A percentile compares a stretch with the other conserved stretches of the same genome.
These are phyloP conservation scores for Dromococcyx pavoninus DNA, from an alignment of 2,797 vertebrate species.

Conservation along the genomic window DNA sequence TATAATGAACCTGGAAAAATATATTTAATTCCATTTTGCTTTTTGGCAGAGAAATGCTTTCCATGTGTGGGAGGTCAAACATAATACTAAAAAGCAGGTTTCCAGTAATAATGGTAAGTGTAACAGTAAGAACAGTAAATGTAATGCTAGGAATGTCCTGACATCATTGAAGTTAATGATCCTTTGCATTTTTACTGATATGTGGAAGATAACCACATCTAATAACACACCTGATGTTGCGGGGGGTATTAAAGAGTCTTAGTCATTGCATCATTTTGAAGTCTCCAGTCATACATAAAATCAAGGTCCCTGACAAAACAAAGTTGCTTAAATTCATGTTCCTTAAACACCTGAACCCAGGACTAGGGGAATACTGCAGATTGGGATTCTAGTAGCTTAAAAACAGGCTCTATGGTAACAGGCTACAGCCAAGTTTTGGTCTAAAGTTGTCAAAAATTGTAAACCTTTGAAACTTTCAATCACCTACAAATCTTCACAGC, in stretches of 20 bases:
- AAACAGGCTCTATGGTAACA: not conserved
- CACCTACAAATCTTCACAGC: not conserved
- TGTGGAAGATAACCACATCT: not conserved
- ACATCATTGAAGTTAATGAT: not conserved
- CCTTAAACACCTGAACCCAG: too few relatives aligned
- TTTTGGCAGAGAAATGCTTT: not conserved
- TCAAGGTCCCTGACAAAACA: not conserved
- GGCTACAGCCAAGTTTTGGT: not conserved
- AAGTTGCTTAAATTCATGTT: not conserved
- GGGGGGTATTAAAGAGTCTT: not conserved
- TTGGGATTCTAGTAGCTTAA: not conserved
- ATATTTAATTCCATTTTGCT: not conserved
- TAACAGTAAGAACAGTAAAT: not conserved
- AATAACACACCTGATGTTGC: not conserved
- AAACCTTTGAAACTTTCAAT: not conserved
- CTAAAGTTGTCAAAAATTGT: not conserved
- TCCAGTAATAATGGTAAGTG: not conserved
- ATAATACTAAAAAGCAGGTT: not conserved
- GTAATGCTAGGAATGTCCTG: not conserved
- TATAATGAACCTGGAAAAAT: not conserved
- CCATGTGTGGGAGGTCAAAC: not conserved
- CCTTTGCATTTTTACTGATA: not conserved
- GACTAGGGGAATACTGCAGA: not conserved
- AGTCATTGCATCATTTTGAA: not conserved
- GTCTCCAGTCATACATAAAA: not conserved